A percentile compares a stretch with the other conserved stretches of the same genome.
Evolutionary conservation across 2,888 invertebrate genomes (phyloP).

Genomic region (Dryadula phaetusa): DNA sequence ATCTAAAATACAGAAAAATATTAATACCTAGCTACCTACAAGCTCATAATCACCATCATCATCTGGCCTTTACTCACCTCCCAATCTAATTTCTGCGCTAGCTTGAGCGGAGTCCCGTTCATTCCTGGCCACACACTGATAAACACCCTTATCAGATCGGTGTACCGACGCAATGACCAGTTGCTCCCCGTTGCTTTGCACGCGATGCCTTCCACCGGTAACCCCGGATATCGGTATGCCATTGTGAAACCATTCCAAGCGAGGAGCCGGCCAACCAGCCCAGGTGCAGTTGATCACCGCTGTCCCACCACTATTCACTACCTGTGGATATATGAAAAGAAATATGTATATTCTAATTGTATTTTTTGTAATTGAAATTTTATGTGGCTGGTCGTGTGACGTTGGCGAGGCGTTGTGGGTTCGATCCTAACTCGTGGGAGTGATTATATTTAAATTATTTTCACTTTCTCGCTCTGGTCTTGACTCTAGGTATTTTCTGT

Average conservation of each 20-base stretch:
- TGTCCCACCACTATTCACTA: conserved; percentile 93
- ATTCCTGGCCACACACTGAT: conserved; percentile 93
- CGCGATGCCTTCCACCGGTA: conserved; percentile 68
- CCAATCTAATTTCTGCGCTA: conserved; percentile 90
- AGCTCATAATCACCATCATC: too few species aligned
- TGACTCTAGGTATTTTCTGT: too few species aligned
- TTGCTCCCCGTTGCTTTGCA: conserved; percentile 67
- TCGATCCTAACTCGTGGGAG: too few species aligned
- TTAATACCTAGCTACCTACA: too few species aligned
- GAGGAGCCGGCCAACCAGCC: conserved; percentile 89
- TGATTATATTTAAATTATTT: too few species aligned
- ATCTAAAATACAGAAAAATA: neutral
- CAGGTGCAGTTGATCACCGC: conserved; percentile 94
- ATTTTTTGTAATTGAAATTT: too few species aligned
- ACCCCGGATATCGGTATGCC: conserved; percentile 85
- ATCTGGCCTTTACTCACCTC: conserved; percentile 85
- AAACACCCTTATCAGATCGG: conserved; percentile 92
- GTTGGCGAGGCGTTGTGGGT: too few species aligned
- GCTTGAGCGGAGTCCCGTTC: conserved; percentile 92
- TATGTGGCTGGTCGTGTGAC: too few species aligned
- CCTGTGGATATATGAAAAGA: conserved; percentile 65
- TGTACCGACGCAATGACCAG: conserved; percentile 84
- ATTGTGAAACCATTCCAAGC: conserved; percentile 90
- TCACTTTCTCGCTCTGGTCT: too few species aligned
- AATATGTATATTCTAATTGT: too few species aligned